These are phyloP conservation scores for Tyto alba DNA, from an alignment of 2,113 vertebrate species.

Conservation along the genomic window DNA sequence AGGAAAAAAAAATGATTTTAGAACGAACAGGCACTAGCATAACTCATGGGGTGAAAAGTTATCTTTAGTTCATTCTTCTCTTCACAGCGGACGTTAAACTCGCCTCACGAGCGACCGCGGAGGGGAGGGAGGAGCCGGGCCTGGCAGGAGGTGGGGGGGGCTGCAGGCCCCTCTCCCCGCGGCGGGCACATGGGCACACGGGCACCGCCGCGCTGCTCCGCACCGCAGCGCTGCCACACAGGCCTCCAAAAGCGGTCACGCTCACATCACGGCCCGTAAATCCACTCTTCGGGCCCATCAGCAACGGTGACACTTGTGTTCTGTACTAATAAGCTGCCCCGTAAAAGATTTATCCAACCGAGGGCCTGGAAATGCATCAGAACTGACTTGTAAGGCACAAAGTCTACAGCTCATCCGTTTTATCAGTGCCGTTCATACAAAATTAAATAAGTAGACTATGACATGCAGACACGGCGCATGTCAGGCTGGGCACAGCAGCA, in stretches of 20 bases:
- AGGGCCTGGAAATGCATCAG: background rate
- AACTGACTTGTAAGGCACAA: background rate
- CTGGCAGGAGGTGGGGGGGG: too few relatives aligned
- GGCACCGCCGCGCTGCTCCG: accelerated
- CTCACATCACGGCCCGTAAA: background rate
- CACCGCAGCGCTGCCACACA: too few relatives aligned
- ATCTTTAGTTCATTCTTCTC: background rate
- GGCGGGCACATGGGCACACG: accelerated
- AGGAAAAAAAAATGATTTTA: background rate
- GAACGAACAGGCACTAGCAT: background rate
- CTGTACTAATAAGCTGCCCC: background rate
- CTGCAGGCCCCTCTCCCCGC: background rate
- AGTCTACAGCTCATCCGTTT: background rate
- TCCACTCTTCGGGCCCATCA: accelerated
- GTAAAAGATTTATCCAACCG: background rate
- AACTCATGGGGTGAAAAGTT: background rate
- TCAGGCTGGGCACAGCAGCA: accelerated
- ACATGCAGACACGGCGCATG: accelerated
- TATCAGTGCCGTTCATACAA: background rate
- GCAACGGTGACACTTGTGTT: accelerated
- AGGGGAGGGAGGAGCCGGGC: background rate
- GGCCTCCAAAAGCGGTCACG: accelerated
- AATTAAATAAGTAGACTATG: background rate
- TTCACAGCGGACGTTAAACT: background rate
- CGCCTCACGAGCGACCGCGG: background rate